Evolutionary conservation across 2,888 invertebrate species (phyloP).

Genomic region (Phasia obesa): DNA sequence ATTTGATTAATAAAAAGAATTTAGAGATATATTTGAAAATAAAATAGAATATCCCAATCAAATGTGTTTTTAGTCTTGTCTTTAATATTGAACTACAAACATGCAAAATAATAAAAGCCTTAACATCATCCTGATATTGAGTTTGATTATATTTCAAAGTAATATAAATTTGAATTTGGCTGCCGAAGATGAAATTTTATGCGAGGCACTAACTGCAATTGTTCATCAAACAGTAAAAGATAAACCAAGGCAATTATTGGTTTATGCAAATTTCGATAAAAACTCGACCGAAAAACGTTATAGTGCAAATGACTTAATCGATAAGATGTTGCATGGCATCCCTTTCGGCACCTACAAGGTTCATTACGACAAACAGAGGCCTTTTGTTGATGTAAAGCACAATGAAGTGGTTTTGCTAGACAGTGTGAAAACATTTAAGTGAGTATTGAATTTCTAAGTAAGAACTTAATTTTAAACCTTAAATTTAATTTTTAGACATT

Average conservation of each 20-base stretch:
- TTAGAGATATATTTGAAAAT: background rate
- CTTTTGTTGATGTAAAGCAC: background rate
- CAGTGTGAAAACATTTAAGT: constrained; percentile 28
- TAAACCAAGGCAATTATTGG: background rate
- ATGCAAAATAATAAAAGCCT: background rate
- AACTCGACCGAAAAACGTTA: background rate
- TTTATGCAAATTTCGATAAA: constrained; percentile 37
- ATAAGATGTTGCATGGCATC: constrained; percentile 1
- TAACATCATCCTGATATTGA: background rate
- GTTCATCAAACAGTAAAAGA: constrained; percentile 16
- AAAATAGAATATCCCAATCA: background rate
- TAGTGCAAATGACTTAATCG: constrained; percentile 38
- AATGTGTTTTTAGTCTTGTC: constrained; percentile 18
- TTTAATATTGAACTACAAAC: constrained; percentile 4
- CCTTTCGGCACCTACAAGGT: constrained; percentile 14
- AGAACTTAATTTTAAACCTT: background rate
- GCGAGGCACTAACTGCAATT: constrained; percentile 10
- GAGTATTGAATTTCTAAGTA: background rate
- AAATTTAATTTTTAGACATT: constrained; percentile 19
- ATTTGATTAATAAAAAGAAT: background rate
- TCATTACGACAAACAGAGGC: constrained; percentile 9
- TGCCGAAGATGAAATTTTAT: background rate
- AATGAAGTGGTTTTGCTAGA: constrained; percentile 51
- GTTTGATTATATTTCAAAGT: background rate
- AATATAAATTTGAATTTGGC: background rate